Percentiles rank a stretch among this genome's conserved stretches.
Evolutionary conservation across 2,888 invertebrate genomes (phyloP).

Genomic region (Acanthosepion pharaonis): DNA sequence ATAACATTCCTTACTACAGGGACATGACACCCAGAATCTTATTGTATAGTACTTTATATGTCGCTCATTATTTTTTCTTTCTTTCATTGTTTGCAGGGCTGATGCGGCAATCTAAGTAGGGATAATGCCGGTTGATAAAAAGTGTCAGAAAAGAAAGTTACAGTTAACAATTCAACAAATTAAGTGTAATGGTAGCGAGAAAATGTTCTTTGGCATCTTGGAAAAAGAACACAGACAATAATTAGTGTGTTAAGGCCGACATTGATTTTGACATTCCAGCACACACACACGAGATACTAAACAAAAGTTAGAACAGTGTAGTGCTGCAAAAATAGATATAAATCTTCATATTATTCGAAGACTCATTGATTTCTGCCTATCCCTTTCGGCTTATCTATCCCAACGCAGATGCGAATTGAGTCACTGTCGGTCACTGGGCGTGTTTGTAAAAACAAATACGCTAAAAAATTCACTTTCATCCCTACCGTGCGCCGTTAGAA

Average conservation of each 20-base stretch:
- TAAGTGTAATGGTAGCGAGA: background rate
- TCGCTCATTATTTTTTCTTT: background rate
- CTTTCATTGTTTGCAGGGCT: background rate
- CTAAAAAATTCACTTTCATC: too few relatives aligned
- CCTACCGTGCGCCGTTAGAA: too few relatives aligned
- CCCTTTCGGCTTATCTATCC: too few relatives aligned
- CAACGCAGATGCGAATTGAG: too few relatives aligned
- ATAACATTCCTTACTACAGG: background rate
- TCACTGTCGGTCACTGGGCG: too few relatives aligned
- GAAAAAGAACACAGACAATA: background rate
- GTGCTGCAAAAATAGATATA: too few relatives aligned
- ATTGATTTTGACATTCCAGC: too few relatives aligned
- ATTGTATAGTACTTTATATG: background rate
- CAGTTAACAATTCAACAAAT: background rate
- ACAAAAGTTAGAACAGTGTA: too few relatives aligned
- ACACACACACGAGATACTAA: too few relatives aligned
- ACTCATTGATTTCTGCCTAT: too few relatives aligned
- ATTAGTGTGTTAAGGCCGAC: background rate
- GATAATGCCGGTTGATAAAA: background rate
- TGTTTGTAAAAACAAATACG: too few relatives aligned
- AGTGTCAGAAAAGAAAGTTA: background rate
- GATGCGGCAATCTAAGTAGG: background rate
- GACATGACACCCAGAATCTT: background rate
- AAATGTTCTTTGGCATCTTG: background rate
- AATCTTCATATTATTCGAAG: too few relatives aligned